Conservation (phyloP, 2,888 invertebrate species). For the Torymus aiolomorphi region DNA sequence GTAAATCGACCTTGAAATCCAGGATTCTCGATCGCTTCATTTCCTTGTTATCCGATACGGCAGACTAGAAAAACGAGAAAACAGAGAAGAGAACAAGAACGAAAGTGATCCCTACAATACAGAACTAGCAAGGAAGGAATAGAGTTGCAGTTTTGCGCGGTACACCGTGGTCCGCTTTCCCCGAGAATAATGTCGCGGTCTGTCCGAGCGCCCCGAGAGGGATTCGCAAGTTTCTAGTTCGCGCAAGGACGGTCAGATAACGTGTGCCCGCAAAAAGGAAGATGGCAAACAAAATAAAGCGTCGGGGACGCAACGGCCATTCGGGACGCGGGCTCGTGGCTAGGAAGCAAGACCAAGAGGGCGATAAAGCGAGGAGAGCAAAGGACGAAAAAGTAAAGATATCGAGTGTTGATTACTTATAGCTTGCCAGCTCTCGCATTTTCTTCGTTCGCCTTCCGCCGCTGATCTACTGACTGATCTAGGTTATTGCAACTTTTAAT, state of each 20-base stretch:
- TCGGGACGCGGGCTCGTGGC: background rate
- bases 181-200: constrained; percentile 45
- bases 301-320: background rate
- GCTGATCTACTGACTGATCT: no score
- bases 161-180: background rate
- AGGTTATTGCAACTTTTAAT: background rate
- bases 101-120: no score
- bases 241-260: constrained; percentile 6
- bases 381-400: constrained; percentile 8
- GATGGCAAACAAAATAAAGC: constrained; percentile 22
- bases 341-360: constrained; percentile 12
- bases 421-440: background rate
- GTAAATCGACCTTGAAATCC: no score
- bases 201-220: background rate
- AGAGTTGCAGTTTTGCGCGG: no score
- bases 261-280: background rate
- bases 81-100: no score
- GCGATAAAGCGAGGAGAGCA: constrained; percentile 8
- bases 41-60: no score
- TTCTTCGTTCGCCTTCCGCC: background rate
- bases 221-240: constrained; percentile 31
- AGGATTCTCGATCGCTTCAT: no score
- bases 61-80: no score
- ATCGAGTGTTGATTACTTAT: constrained; percentile 30
- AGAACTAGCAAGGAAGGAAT: no score